These are phyloP conservation scores for Scaptomyza hsui DNA, from an alignment of 1,140 invertebrate genomes.

Conservation along the genomic window DNA sequence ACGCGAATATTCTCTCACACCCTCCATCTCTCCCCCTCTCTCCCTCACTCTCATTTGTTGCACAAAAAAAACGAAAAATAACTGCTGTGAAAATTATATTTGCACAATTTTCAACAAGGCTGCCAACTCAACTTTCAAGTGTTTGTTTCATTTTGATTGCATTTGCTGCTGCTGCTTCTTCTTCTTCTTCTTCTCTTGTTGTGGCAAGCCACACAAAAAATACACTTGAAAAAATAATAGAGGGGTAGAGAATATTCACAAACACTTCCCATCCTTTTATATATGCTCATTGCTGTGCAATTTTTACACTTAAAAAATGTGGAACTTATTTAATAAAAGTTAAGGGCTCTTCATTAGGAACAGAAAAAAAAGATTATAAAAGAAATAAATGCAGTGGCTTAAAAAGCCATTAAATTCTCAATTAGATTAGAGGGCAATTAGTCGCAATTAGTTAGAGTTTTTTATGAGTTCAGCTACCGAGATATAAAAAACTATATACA, in stretches of 20 bases:
- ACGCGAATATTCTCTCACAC: conserved; percentile 43
- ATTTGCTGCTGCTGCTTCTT: conserved; percentile 27
- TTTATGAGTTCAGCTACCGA: conserved; percentile 17
- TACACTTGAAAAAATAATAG: conserved; percentile 49
- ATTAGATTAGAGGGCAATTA: conserved; percentile 61
- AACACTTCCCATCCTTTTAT: conserved; percentile 27
- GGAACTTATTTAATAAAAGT: conserved; percentile 51
- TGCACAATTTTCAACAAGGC: conserved; percentile 56
- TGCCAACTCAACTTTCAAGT: conserved; percentile 41
- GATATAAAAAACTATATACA: conserved; percentile 43
- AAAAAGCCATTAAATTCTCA: conserved; percentile 33
- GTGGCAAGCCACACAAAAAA: conserved; percentile 63
- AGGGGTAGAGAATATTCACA: not conserved
- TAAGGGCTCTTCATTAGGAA: conserved; percentile 60
- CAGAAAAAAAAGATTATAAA: not conserved
- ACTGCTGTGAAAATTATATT: conserved; percentile 76
- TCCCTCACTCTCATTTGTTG: conserved; percentile 38
- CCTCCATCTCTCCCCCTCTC: not conserved
- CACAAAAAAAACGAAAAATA: conserved; percentile 36
- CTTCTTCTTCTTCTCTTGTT: conserved; percentile 21
- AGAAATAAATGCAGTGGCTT: conserved; percentile 38
- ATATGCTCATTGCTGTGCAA: conserved; percentile 41
- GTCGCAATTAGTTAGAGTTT: conserved; percentile 62
- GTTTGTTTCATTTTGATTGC: conserved; percentile 38
- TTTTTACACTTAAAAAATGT: conserved; percentile 35